These are phyloP conservation scores for Torymus aiolomorphi DNA, from an alignment of 2,888 invertebrate genomes.

Conservation along the genomic window DNA sequence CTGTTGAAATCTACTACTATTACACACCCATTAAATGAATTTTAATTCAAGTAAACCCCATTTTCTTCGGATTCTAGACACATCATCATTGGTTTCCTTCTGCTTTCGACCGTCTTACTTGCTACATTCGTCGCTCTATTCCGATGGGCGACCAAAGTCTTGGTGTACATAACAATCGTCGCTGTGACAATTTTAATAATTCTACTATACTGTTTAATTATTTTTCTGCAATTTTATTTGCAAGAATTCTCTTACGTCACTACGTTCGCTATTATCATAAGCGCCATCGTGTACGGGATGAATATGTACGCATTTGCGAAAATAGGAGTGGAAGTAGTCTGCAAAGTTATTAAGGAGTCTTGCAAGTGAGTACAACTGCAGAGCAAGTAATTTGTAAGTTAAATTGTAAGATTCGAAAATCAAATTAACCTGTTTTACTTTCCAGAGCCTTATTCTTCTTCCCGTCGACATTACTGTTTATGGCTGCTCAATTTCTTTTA, in stretches of 20 bases:
- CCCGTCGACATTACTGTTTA: constrained; percentile 30
- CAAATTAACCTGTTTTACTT: not conserved
- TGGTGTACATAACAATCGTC: constrained; percentile 8
- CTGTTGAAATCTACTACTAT: no score
- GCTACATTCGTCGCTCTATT: constrained; percentile 8
- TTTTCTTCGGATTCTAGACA: not conserved
- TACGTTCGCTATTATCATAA: not conserved
- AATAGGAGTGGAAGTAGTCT: constrained; percentile 24
- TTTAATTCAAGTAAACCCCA: no score
- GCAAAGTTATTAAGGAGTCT: constrained; percentile 34
- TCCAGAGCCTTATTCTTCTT: constrained; percentile 48
- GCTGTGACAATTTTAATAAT: not conserved
- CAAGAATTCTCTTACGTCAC: no score
- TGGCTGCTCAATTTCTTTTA: constrained; percentile 6
- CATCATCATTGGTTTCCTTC: not conserved
- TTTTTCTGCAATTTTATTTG: not conserved
- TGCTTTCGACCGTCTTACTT: not conserved
- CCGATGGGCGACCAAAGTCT: constrained; percentile 34
- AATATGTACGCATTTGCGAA: constrained; percentile 11
- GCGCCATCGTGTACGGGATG: not conserved
- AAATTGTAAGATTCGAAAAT: no score
- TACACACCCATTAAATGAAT: no score
- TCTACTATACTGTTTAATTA: not conserved
- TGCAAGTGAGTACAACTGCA: constrained; percentile 35
- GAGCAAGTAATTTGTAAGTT: no score